Conservation (phyloP, 2,888 invertebrate species). For the Arge pagana region DNA sequence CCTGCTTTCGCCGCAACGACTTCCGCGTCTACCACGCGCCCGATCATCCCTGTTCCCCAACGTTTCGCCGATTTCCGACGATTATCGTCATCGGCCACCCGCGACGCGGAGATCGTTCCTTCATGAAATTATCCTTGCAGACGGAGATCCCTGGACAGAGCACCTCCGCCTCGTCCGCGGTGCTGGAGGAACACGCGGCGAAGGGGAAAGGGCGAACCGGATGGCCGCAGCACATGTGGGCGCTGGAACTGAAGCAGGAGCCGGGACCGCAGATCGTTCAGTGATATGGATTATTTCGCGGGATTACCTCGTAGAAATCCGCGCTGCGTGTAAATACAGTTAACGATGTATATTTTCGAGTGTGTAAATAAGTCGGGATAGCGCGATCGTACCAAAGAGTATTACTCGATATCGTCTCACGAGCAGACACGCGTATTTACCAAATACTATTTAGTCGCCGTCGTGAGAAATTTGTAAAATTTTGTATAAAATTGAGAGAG, state of each 20-base stretch:
- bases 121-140: slow-evolving; percentile 45
- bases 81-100: no score
- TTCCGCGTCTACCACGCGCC: no score
- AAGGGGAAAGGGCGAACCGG: slow-evolving; percentile 87
- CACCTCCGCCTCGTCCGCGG: slow-evolving; percentile 31
- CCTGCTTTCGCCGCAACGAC: no score
- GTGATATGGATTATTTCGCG: no score
- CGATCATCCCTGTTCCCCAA: no score
- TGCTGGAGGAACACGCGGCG: slow-evolving; percentile 46
- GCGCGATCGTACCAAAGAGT: slow-evolving; percentile 39
- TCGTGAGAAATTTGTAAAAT: slow-evolving; percentile 21
- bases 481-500: slow-evolving; percentile 42
- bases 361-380: no score
- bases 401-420: slow-evolving; percentile 26
- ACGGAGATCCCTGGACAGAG: slow-evolving; percentile 48
- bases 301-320: no score
- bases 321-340: slow-evolving; percentile 11
- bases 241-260: slow-evolving; percentile 79
- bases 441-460: not conserved
- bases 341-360: slow-evolving; percentile 4
- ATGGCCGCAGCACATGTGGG: slow-evolving; percentile 98
- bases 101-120: slow-evolving; percentile 7
- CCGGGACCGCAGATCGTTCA: slow-evolving; percentile 44
- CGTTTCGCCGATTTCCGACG: no score
- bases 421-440: no score